phyloP scores from a whole-genome alignment of 2,797 vertebrate genomes.

The Mionectes olivaceus region DNA sequence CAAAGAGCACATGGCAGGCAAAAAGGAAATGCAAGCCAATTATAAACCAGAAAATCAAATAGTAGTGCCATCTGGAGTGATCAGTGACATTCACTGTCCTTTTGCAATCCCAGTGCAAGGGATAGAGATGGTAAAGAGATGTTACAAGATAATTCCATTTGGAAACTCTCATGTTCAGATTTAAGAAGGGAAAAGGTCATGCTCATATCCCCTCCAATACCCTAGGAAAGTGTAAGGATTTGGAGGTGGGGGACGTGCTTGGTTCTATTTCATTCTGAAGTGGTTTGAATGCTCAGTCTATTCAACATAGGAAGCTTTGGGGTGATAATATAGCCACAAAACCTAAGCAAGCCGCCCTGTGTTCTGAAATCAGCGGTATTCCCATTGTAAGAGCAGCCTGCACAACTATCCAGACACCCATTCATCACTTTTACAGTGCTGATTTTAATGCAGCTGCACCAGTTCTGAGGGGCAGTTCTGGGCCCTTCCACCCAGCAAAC shows the following conservation, averaged over 20 bases:
- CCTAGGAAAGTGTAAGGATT: background rate
- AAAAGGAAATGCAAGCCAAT: background rate
- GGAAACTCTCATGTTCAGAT: background rate
- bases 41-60: constrained; percentile 1
- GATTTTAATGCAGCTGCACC: background rate
- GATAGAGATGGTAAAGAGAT: background rate
- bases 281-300: background rate
- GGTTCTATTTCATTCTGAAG: background rate
- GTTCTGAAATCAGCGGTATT: background rate
- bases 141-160: background rate
- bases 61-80: background rate
- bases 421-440: background rate
- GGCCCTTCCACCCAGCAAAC: background rate
- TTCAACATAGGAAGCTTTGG: background rate
- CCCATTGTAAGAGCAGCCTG: background rate
- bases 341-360: background rate
- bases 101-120: background rate
- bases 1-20: background rate
- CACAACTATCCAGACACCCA: background rate
- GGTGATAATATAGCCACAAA: background rate
- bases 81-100: background rate
- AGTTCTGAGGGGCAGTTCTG: background rate
- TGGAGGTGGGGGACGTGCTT: background rate
- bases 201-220: background rate
- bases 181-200: background rate